Conservation (phyloP, 2,888 invertebrate species). For the Tenthredo notha region DNA sequence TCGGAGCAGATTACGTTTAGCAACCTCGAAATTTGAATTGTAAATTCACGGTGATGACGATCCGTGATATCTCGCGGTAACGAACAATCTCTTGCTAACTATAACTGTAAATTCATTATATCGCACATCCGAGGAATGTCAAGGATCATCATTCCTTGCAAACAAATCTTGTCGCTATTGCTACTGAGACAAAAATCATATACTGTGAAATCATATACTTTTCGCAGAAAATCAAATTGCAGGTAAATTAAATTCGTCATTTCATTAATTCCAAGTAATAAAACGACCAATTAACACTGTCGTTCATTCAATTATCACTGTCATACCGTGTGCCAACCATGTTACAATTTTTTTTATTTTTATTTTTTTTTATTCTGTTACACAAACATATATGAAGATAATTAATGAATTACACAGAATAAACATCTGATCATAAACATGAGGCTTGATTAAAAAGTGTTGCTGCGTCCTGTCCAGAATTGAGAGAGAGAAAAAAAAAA, state of each 20-base stretch:
- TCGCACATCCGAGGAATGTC: conserved; percentile 29
- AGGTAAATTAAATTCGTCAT: background rate
- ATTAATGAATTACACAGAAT: background rate
- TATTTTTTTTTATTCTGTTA: background rate
- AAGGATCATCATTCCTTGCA: conserved; percentile 10
- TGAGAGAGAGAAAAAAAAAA: background rate
- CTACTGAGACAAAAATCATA: background rate
- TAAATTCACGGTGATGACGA: conserved; percentile 14
- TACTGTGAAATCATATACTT: background rate
- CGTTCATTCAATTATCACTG: background rate
- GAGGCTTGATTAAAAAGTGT: background rate
- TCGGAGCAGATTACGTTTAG: background rate
- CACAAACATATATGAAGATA: background rate
- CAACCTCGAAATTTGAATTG: conserved; percentile 28
- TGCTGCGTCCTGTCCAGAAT: background rate
- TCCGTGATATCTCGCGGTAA: conserved; percentile 3
- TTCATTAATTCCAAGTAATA: background rate
- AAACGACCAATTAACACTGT: background rate
- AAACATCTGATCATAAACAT: background rate
- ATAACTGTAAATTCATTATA: conserved; percentile 23
- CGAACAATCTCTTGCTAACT: conserved; percentile 6
- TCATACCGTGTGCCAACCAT: background rate
- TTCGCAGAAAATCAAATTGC: background rate
- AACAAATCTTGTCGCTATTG: background rate
- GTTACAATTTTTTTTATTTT: background rate